These are phyloP conservation scores for Rhipidura dahli DNA, from an alignment of 2,113 vertebrate species.

Conservation along the genomic window DNA sequence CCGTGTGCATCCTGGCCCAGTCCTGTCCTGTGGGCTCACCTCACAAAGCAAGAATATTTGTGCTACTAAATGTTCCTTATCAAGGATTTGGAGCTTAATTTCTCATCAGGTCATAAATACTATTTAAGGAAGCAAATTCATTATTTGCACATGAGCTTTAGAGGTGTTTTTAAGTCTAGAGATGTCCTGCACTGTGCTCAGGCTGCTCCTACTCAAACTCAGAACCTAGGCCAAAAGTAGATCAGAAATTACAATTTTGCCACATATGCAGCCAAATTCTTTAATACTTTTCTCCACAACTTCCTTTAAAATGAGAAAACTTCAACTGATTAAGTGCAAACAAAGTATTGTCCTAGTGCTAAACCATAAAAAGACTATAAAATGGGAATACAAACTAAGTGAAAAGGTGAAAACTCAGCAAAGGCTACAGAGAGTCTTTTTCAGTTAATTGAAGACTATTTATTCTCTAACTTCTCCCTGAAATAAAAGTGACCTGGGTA, in stretches of 20 bases:
- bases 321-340: neutral
- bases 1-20: neutral
- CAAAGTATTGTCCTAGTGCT: neutral
- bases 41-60: neutral
- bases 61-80: neutral
- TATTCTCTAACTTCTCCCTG: neutral
- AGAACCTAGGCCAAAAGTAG: slow-evolving; percentile 67
- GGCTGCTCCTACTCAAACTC: slow-evolving; percentile 82
- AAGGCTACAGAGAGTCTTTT: neutral
- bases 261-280: neutral
- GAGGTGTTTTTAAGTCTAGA: slow-evolving; percentile 71
- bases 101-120: slow-evolving; percentile 81
- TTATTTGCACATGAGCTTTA: slow-evolving; percentile 79
- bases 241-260: neutral
- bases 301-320: neutral
- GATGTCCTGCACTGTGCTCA: slow-evolving; percentile 78
- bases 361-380: neutral
- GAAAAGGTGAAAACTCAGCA: neutral
- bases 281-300: neutral
- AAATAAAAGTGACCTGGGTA: neutral
- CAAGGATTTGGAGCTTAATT: neutral
- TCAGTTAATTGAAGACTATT: neutral
- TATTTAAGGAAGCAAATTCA: slow-evolving; percentile 80
- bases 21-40: neutral
- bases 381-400: neutral